A percentile compares a stretch with the other conserved stretches of the same genome.
Conservation (phyloP, 1,140 invertebrate species). For the Drosophila mojavensis region DNA sequence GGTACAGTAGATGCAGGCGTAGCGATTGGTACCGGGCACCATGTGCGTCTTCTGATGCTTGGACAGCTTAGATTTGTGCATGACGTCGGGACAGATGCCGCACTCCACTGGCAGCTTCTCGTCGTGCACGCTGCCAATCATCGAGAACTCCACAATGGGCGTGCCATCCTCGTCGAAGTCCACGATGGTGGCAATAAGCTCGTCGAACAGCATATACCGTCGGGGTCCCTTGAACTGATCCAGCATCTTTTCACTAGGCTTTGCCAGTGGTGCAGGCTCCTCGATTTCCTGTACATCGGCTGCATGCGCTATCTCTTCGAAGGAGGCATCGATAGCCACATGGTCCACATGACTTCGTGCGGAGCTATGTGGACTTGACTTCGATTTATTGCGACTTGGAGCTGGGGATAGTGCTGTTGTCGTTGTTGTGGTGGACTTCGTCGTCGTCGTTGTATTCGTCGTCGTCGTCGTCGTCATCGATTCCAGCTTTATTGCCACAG, state of each 20-base stretch:
- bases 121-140: slow-evolving; percentile 54
- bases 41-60: slow-evolving; percentile 73
- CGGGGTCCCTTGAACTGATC: slow-evolving; percentile 66
- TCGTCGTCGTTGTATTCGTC: not conserved
- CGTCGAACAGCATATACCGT: slow-evolving; percentile 74
- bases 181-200: slow-evolving; percentile 75
- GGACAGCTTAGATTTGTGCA: slow-evolving; percentile 66
- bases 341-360: not conserved
- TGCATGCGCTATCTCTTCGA: slow-evolving; percentile 1
- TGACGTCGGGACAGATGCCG: slow-evolving; percentile 78
- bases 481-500: slow-evolving; percentile 1
- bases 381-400: not conserved
- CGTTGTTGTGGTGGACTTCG: not conserved
- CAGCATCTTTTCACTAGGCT: slow-evolving; percentile 66
- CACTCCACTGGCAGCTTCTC: slow-evolving; percentile 76
- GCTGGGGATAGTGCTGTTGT: not conserved
- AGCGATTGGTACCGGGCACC: slow-evolving; percentile 71
- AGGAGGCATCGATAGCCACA: slow-evolving; percentile 8
- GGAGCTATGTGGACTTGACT: slow-evolving; percentile 7
- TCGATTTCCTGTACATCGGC: slow-evolving; percentile 12
- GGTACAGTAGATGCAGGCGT: slow-evolving; percentile 73
- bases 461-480: not conserved
- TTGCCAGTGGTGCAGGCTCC: slow-evolving; percentile 29
- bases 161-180: slow-evolving; percentile 73
- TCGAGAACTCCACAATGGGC: slow-evolving; percentile 77